Evolutionary conservation across 2,113 vertebrate species (phyloP).

Genomic region (Hepsetus odoe): DNA sequence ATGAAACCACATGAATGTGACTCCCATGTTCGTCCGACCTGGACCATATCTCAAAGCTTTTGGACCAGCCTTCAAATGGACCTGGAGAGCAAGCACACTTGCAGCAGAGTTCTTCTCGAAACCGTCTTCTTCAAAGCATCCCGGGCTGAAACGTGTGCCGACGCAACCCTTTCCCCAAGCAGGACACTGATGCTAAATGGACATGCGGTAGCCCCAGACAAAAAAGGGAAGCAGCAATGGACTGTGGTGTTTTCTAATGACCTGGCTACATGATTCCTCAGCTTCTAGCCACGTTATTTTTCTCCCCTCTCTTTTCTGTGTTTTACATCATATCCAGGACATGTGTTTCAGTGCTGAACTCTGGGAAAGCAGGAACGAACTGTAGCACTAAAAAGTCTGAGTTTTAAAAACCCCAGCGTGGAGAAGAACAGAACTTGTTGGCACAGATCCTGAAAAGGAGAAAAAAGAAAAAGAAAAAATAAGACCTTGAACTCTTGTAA

Average conservation of each 20-base stretch:
- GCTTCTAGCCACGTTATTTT: slow-evolving; percentile 20
- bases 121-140: slow-evolving; percentile 43
- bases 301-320: slow-evolving; percentile 2
- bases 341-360: slow-evolving; percentile 20
- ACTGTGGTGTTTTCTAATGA: slow-evolving; percentile 42
- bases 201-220: slow-evolving; percentile 15
- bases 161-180: slow-evolving; percentile 34
- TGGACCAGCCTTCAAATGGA: slow-evolving; percentile 37
- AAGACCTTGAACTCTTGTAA: slow-evolving; percentile 47
- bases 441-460: slow-evolving; percentile 58
- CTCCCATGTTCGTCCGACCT: background rate
- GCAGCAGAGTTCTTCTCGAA: slow-evolving; percentile 45
- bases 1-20: slow-evolving; percentile 41
- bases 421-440: slow-evolving; percentile 65
- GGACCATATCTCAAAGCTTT: slow-evolving; percentile 14
- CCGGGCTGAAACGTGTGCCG: slow-evolving; percentile 27
- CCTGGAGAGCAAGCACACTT: slow-evolving; percentile 69
- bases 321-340: slow-evolving; percentile 27
- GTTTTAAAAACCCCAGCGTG: slow-evolving; percentile 44
- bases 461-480: slow-evolving; percentile 41
- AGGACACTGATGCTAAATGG: background rate
- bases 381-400: slow-evolving; percentile 18
- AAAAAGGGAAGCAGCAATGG: slow-evolving; percentile 60
- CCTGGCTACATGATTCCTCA: background rate
- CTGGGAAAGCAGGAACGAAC: slow-evolving; percentile 35